A percentile compares a stretch with the other conserved stretches of the same genome.
phyloP scores from a whole-genome alignment of 2,888 invertebrate genomes.

The Polydrusus tereticollis region DNA sequence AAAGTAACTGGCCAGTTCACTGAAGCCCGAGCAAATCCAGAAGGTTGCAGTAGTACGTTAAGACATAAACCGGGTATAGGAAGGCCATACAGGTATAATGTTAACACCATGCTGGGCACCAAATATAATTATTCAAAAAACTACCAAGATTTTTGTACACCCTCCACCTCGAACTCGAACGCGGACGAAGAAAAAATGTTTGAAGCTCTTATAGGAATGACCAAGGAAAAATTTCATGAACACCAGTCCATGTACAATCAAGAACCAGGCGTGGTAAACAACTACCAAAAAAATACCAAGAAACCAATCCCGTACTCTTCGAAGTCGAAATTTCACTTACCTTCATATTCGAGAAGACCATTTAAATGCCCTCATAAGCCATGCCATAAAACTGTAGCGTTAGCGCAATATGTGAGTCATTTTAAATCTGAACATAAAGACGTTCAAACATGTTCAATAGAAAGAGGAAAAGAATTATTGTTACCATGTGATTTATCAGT shows the following conservation, averaged over 20 bases:
- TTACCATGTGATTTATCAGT: constrained; percentile 57
- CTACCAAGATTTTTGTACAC: constrained; percentile 39
- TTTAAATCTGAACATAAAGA: constrained; percentile 63
- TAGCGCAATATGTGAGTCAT: constrained; percentile 61
- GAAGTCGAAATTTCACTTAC: constrained; percentile 38
- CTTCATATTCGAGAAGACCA: constrained; percentile 51
- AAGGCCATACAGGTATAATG: constrained; percentile 58
- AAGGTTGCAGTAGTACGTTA: constrained; percentile 59
- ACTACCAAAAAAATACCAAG: neutral
- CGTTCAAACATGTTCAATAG: constrained; percentile 55
- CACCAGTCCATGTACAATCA: constrained; percentile 12
- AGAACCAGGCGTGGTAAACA: neutral
- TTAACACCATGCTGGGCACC: constrained; percentile 43
- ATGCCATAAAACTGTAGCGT: constrained; percentile 62
- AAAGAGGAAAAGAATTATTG: constrained; percentile 58
- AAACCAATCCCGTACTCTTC: neutral
- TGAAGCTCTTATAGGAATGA: constrained; percentile 41
- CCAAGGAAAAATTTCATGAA: constrained; percentile 40
- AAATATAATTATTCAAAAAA: constrained; percentile 34
- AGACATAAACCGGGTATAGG: constrained; percentile 62
- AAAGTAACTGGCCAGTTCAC: constrained; percentile 53
- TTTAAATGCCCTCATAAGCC: constrained; percentile 61
- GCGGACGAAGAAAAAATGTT: constrained; percentile 44
- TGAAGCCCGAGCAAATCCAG: constrained; percentile 53
- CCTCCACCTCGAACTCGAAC: constrained; percentile 14